These are phyloP conservation scores for Rattus rattus DNA, from an alignment of 2,113 vertebrate genomes.

Conservation along the genomic window DNA sequence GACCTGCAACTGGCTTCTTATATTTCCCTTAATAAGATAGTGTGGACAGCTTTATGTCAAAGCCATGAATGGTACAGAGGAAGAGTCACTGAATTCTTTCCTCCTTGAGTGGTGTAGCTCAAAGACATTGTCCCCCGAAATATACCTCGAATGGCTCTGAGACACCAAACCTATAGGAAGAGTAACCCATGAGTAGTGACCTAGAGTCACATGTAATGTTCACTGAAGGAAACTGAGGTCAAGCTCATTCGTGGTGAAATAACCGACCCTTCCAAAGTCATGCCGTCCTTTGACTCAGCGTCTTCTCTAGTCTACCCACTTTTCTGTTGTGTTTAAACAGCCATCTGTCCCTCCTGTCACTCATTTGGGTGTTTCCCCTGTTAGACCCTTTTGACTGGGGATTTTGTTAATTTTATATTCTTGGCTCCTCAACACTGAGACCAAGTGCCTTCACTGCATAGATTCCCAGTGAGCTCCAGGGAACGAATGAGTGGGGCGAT, in stretches of 20 bases:
- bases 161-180: neutral
- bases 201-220: too few relatives aligned
- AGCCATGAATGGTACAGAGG: neutral
- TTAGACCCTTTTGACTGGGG: neutral
- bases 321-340: neutral
- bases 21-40: neutral
- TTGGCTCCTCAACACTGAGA: neutral
- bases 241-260: neutral
- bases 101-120: neutral
- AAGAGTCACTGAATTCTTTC: neutral
- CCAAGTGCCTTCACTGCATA: too few relatives aligned
- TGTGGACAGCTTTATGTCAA: rapidly evolving
- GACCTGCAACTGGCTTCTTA: neutral
- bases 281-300: neutral
- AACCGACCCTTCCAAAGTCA: neutral
- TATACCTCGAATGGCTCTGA: neutral
- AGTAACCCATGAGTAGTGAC: neutral
- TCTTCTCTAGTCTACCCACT: neutral
- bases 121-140: neutral
- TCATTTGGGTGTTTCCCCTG: neutral
- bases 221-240: neutral
- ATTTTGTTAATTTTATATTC: neutral
- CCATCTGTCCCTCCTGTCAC: neutral
- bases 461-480: neutral
- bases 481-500: neutral